These are phyloP conservation scores for Tetrao urogallus DNA, from an alignment of 2,113 vertebrate genomes.

Conservation along the genomic window DNA sequence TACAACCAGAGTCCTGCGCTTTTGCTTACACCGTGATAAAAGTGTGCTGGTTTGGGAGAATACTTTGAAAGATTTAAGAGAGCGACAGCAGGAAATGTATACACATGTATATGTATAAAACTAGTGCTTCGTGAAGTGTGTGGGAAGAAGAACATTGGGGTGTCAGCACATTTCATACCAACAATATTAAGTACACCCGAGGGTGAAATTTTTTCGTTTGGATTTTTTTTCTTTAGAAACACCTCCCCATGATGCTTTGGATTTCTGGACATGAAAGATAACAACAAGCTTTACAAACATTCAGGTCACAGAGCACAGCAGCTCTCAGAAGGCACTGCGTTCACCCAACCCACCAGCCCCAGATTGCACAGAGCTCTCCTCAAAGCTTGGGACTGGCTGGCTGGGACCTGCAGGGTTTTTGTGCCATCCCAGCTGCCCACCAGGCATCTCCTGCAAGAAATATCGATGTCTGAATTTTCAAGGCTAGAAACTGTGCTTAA, in stretches of 20 bases:
- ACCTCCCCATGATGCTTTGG: neutral
- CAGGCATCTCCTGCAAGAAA: accelerated
- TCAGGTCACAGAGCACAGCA: neutral
- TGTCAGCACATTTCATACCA: conserved; percentile 61
- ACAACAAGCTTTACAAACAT: neutral
- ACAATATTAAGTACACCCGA: conserved; percentile 46
- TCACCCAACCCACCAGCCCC: neutral
- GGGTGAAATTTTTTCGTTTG: conserved; percentile 48
- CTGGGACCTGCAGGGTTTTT: neutral
- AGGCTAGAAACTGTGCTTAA: neutral
- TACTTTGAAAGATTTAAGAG: conserved; percentile 64
- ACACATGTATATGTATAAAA: conserved; percentile 52
- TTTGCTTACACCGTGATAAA: neutral
- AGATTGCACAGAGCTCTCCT: too few relatives aligned
- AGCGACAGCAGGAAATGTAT: conserved; percentile 54
- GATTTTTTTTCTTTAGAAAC: neutral
- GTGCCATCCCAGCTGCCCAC: neutral
- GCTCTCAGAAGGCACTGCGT: neutral
- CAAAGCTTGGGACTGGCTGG: neutral
- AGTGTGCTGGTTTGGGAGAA: conserved; percentile 23
- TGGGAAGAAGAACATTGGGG: conserved; percentile 34
- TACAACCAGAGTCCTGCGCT: conserved; percentile 21
- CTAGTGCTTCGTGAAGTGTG: neutral
- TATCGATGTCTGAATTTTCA: neutral
- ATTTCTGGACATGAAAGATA: conserved; percentile 6